Evolutionary conservation across 2,888 invertebrate species (phyloP).

Genomic region (Acanthopleura granulata): DNA sequence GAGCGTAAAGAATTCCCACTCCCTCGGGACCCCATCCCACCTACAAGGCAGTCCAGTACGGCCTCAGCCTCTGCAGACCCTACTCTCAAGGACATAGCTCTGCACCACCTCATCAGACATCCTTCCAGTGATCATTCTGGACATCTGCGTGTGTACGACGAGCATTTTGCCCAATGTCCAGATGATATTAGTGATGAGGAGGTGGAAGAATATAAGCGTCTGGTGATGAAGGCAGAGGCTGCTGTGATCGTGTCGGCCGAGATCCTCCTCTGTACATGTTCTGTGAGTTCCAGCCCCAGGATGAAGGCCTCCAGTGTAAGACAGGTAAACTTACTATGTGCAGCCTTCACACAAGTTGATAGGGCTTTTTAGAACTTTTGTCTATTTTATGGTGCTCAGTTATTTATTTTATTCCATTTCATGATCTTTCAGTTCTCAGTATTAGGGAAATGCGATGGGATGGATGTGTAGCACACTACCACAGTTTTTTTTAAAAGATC

Average conservation of each 20-base stretch:
- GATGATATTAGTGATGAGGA: conserved; percentile 48
- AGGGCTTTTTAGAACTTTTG: too few species aligned
- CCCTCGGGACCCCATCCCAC: conserved; percentile 40
- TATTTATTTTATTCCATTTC: too few species aligned
- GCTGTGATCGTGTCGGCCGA: conserved; percentile 49
- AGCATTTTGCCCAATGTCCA: conserved; percentile 32
- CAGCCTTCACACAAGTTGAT: too few species aligned
- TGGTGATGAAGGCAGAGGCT: conserved; percentile 39
- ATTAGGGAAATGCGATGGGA: too few species aligned
- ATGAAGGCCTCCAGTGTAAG: too few species aligned
- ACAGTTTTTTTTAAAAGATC: too few species aligned
- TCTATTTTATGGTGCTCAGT: too few species aligned
- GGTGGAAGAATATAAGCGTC: conserved; percentile 39
- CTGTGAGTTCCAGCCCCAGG: conserved; percentile 37
- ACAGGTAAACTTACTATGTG: too few species aligned
- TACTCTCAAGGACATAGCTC: conserved; percentile 32
- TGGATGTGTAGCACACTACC: too few species aligned
- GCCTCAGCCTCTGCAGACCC: conserved; percentile 24
- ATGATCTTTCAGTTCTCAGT: too few species aligned
- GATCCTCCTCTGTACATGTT: conserved; percentile 59
- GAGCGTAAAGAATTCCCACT: conserved; percentile 54
- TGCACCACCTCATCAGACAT: conserved; percentile 46
- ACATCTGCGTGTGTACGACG: conserved; percentile 30
- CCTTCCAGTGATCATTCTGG: conserved; percentile 28
- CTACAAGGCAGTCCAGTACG: neutral